These are phyloP conservation scores for Hemicentrotus pulcherrimus DNA, from an alignment of 35 echinoderm and acorn worm genomes.

Conservation along the genomic window DNA sequence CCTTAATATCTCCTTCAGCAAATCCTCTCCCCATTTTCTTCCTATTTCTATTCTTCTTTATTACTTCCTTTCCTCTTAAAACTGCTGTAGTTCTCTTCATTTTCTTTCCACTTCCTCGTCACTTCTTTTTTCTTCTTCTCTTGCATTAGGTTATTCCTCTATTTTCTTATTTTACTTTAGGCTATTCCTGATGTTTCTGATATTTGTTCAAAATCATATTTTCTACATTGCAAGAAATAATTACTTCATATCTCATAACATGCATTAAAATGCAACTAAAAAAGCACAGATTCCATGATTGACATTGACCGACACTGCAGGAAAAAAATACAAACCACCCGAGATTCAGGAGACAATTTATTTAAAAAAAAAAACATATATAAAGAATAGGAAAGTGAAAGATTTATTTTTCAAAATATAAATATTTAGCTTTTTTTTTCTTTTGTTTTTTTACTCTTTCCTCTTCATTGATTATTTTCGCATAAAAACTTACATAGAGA, in stretches of 20 bases:
- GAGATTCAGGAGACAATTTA: neutral
- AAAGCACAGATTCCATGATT: neutral
- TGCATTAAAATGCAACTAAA: neutral
- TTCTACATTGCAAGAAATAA: too few species aligned
- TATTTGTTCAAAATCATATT: too few species aligned
- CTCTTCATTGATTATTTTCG: neutral
- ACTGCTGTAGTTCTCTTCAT: neutral
- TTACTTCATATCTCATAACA: too few species aligned
- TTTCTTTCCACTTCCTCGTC: neutral
- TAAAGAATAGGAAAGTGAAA: neutral
- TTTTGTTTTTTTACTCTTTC: neutral
- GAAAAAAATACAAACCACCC: neutral
- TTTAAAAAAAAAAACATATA: neutral
- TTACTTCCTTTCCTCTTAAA: neutral
- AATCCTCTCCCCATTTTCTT: too few species aligned
- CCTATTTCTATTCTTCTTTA: too few species aligned
- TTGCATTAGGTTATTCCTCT: too few species aligned
- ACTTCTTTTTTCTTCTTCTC: neutral
- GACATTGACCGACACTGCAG: neutral
- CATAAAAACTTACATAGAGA: neutral
- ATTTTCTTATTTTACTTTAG: too few species aligned
- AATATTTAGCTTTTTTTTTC: too few species aligned
- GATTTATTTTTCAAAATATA: too few species aligned
- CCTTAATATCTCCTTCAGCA: too few species aligned
- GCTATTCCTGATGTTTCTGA: too few species aligned